Percentiles rank a stretch among this genome's conserved stretches.
Evolutionary conservation across 2,797 vertebrate genomes (phyloP).

Genomic region (Cacajao melanocephalus): DNA sequence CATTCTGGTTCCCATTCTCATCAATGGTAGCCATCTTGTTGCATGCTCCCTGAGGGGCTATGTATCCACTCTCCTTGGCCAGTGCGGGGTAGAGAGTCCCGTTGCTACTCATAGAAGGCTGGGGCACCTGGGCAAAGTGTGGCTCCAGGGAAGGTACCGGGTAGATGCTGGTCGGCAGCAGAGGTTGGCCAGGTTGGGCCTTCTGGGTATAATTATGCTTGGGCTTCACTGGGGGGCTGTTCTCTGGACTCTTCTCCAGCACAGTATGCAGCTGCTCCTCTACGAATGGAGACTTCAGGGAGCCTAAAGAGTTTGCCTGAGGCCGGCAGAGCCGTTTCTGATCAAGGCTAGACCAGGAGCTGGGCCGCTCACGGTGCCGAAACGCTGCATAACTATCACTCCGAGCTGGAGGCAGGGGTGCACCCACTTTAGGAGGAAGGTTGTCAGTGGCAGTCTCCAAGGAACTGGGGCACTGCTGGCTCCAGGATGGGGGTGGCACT

Average conservation of each 20-base stretch:
- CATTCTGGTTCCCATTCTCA: slow-evolving; percentile 90
- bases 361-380: slow-evolving; percentile 91
- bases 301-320: slow-evolving; percentile 83
- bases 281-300: slow-evolving; percentile 82
- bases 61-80: slow-evolving; percentile 89
- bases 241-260: slow-evolving; percentile 95
- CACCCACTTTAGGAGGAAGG: slow-evolving; percentile 83
- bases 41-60: slow-evolving; percentile 54
- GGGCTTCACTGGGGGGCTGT: slow-evolving; percentile 92
- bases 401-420: slow-evolving; percentile 90
- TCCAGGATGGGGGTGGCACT: slow-evolving; percentile 83
- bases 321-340: slow-evolving; percentile 86
- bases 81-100: slow-evolving; percentile 88
- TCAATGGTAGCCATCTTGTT: slow-evolving; percentile 38
- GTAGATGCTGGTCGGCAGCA: slow-evolving; percentile 90
- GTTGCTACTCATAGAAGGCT: slow-evolving; percentile 76
- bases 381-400: slow-evolving; percentile 94
- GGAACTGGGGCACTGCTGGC: slow-evolving; percentile 81
- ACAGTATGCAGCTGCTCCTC: slow-evolving; percentile 94
- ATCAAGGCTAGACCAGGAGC: slow-evolving; percentile 92
- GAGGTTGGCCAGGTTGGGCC: slow-evolving; percentile 86
- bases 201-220: slow-evolving; percentile 86
- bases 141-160: slow-evolving; percentile 91
- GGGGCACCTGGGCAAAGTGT: slow-evolving; percentile 91
- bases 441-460: slow-evolving; percentile 80